Evolutionary conservation across 2,113 vertebrate genomes (phyloP).

Genomic region (Eolophus roseicapilla): DNA sequence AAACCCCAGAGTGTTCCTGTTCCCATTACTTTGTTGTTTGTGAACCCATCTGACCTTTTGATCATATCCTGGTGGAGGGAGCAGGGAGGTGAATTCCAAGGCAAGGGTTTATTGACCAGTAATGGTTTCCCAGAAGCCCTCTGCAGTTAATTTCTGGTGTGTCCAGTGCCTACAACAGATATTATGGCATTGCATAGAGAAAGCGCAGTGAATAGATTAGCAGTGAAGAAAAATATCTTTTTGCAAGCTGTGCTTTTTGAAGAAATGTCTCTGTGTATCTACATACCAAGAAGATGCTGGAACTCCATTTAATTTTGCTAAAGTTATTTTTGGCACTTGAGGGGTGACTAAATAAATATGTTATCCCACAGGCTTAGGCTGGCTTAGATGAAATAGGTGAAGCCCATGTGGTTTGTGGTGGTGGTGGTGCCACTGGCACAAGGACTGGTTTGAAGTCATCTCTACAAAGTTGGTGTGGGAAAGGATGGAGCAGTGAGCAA

Average conservation of each 20-base stretch:
- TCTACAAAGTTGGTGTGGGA: not conserved
- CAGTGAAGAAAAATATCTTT: not conserved
- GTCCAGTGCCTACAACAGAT: not conserved
- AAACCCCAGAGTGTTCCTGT: not conserved
- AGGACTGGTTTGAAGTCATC: not conserved
- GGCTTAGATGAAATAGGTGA: not conserved
- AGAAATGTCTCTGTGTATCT: not conserved
- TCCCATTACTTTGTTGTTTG: not conserved
- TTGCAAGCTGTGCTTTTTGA: not conserved
- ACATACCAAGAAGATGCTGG: not conserved
- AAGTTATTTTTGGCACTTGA: not conserved
- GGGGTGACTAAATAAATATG: not conserved
- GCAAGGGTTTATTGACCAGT: not conserved
- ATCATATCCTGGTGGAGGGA: not conserved
- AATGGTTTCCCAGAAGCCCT: not conserved
- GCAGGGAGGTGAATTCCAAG: not conserved
- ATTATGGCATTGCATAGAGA: not conserved
- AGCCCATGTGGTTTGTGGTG: not conserved
- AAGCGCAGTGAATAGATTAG: not conserved
- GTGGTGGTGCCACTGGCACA: not conserved
- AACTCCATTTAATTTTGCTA: not conserved
- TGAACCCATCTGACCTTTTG: conserved; percentile 21
- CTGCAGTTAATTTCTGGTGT: not conserved
- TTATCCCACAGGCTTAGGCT: not conserved
- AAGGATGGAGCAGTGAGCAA: not conserved